These are phyloP conservation scores for Clarias pachynema DNA, from an alignment of 2,797 vertebrate genomes.

Conservation along the genomic window DNA sequence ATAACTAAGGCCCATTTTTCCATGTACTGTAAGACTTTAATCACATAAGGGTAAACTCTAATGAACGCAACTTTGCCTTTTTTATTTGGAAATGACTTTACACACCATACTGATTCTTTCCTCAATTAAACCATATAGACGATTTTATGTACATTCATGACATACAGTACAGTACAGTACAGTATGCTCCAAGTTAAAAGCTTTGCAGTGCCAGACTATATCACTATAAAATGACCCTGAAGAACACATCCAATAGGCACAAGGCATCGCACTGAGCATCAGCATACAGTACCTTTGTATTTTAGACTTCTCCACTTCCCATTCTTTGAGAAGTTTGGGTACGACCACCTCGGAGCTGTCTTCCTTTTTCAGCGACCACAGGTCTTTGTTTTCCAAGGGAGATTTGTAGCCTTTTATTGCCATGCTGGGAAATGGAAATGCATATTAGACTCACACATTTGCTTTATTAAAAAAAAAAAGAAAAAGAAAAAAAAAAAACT, in stretches of 20 bases:
- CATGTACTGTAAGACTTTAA: background rate
- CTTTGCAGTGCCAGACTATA: background rate
- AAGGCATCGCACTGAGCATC: background rate
- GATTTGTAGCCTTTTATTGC: constrained; percentile 88
- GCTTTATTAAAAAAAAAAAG: background rate
- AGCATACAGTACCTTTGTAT: constrained; percentile 65
- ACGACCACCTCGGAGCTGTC: constrained; percentile 82
- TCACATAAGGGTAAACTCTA: background rate
- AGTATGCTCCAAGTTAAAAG: constrained; percentile 1
- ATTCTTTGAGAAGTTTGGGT: constrained; percentile 79
- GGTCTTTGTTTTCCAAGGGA: constrained; percentile 88
- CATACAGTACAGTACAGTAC: background rate
- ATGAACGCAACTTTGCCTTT: background rate
- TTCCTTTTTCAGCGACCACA: constrained; percentile 87
- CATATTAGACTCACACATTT: background rate
- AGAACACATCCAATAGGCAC: background rate
- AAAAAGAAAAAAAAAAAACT: background rate
- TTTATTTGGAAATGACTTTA: background rate
- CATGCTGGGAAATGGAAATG: constrained; percentile 74
- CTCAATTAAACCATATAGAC: background rate
- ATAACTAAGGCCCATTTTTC: background rate
- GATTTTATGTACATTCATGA: background rate
- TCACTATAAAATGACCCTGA: background rate
- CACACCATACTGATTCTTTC: background rate
- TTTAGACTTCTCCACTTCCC: constrained; percentile 83